A percentile compares a stretch with the other conserved stretches of the same genome.
These are phyloP conservation scores for Callipepla squamata DNA, from an alignment of 2,113 vertebrate genomes.

Conservation along the genomic window DNA sequence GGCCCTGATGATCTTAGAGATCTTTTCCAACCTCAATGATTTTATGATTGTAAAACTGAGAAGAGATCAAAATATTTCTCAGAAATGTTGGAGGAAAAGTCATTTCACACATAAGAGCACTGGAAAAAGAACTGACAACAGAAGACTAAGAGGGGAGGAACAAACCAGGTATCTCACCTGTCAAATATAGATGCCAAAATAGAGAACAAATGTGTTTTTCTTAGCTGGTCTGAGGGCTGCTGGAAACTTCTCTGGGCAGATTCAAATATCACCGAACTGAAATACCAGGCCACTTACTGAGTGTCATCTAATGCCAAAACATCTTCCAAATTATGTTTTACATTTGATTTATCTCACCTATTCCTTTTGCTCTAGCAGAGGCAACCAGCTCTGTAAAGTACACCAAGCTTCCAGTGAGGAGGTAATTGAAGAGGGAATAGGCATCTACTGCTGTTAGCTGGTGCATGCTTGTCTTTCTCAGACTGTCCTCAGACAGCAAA, in stretches of 20 bases:
- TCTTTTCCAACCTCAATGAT: not conserved
- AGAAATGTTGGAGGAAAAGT: not conserved
- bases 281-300: not conserved
- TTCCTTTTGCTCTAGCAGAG: not conserved
- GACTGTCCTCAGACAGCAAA: not conserved
- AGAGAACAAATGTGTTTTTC: not conserved
- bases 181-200: not conserved
- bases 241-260: not conserved
- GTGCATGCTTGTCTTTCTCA: not conserved
- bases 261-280: not conserved
- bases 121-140: not conserved
- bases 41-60: not conserved
- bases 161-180: not conserved
- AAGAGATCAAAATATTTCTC: not conserved
- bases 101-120: not conserved
- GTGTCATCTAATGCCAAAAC: not conserved
- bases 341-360: not conserved
- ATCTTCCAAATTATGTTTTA: not conserved
- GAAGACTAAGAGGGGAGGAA: not conserved
- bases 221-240: not conserved
- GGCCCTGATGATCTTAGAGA: too few relatives aligned
- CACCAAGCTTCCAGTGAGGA: not conserved
- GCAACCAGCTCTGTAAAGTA: not conserved
- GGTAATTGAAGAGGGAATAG: not conserved
- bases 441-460: fast-evolving